A percentile compares a stretch with the other conserved stretches of the same genome.
phyloP scores from a whole-genome alignment of 2,888 invertebrate genomes.

The Mylabris sibirica region DNA sequence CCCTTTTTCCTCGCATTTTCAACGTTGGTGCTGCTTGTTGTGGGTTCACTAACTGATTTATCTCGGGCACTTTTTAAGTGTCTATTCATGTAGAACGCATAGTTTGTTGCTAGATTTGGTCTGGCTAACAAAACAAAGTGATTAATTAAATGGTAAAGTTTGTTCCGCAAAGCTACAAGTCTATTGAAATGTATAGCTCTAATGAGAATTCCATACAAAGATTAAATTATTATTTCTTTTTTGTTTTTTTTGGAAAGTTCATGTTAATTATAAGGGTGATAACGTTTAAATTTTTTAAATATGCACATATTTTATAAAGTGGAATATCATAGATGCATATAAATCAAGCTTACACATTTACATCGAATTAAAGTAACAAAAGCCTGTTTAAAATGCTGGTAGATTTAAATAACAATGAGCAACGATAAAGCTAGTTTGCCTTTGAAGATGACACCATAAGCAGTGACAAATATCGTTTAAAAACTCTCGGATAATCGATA shows the following conservation, averaged over 20 bases:
- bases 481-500: not conserved
- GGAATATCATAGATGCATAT: conserved; percentile 22
- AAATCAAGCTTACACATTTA: conserved; percentile 24
- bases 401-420: conserved; percentile 33
- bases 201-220: conserved; percentile 7
- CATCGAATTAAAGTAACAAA: conserved; percentile 32
- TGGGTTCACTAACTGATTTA: conserved; percentile 1
- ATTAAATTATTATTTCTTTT: not conserved
- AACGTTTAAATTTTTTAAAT: conserved; percentile 14
- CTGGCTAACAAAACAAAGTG: conserved; percentile 13
- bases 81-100: conserved; percentile 1
- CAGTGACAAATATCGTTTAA: not conserved
- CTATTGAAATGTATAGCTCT: conserved; percentile 9
- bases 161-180: conserved; percentile 2
- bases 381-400: conserved; percentile 31
- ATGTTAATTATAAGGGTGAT: not conserved
- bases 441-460: conserved; percentile 19
- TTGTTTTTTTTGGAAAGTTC: not conserved
- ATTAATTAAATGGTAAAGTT: conserved; percentile 17
- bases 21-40: not conserved
- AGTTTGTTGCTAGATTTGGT: conserved; percentile 13
- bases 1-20: not conserved
- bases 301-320: conserved; percentile 30
- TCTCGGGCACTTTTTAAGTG: conserved; percentile 3
- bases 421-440: conserved; percentile 31